phyloP scores from a whole-genome alignment of 2,888 invertebrate species.

The Callinectes sapidus region DNA sequence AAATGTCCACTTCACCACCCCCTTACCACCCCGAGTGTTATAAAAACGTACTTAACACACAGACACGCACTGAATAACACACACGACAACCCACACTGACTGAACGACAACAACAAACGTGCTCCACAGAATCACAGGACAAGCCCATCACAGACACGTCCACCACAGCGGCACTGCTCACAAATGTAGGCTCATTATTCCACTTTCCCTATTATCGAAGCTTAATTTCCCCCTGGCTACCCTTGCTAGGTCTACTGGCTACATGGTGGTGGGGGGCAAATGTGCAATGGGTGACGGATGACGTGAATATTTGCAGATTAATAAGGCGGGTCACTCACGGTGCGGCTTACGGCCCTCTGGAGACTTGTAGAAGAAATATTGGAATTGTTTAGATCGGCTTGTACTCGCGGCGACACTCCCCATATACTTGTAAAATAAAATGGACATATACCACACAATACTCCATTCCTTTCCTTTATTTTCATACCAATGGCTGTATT shows the following conservation, averaged over 20 bases:
- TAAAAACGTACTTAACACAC: neutral
- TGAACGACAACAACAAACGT: neutral
- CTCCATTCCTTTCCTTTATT: neutral
- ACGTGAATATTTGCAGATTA: slow-evolving; percentile 23
- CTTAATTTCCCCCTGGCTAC: neutral
- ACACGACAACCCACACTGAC: neutral
- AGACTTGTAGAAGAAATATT: slow-evolving; percentile 53
- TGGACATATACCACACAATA: neutral
- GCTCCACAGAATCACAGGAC: neutral
- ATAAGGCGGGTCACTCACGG: slow-evolving; percentile 35
- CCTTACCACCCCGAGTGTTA: too few species aligned
- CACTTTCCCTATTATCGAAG: neutral
- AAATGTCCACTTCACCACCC: too few species aligned
- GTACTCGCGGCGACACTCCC: neutral
- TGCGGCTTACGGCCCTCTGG: neutral
- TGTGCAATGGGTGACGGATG: neutral
- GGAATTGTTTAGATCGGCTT: slow-evolving; percentile 63
- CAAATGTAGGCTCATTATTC: neutral
- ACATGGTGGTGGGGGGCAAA: neutral
- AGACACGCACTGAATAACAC: neutral
- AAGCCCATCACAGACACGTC: neutral
- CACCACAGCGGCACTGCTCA: neutral
- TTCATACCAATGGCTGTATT: neutral
- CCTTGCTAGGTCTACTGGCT: neutral
- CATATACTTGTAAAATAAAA: slow-evolving; percentile 28